Evolutionary conservation across 2,797 vertebrate species (phyloP).

Genomic region (Oophaga sylvatica): DNA sequence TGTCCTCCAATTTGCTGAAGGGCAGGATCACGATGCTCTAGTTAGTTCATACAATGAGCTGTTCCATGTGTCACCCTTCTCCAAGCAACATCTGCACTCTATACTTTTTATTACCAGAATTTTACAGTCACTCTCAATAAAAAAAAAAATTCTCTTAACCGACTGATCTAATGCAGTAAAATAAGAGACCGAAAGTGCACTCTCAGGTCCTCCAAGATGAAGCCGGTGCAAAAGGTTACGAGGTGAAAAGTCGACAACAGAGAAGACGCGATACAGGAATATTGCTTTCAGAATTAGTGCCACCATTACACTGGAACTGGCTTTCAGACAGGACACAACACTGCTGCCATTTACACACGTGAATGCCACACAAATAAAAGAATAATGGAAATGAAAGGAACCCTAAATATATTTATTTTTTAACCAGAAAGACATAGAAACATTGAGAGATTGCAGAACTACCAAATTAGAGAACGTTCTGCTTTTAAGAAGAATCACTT

Average conservation of each 20-base stretch:
- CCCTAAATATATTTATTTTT: not conserved
- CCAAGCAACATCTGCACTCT: slow-evolving; percentile 23
- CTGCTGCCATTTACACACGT: not conserved
- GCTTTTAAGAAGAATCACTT: too few species aligned
- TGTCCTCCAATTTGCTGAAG: not conserved
- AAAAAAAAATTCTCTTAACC: not conserved
- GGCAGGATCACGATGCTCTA: not conserved
- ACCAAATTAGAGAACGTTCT: too few species aligned
- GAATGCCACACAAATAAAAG: not conserved
- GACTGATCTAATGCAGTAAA: slow-evolving; percentile 4
- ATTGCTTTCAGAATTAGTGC: not conserved
- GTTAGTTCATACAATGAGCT: not conserved
- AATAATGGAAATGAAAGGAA: not conserved
- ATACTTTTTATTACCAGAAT: slow-evolving; percentile 32
- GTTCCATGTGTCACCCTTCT: slow-evolving; percentile 8
- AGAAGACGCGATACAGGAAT: not conserved
- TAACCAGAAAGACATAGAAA: not conserved
- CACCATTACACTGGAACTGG: not conserved
- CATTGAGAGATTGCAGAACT: not conserved
- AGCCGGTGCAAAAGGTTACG: not conserved
- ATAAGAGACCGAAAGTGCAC: not conserved
- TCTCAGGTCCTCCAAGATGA: not conserved
- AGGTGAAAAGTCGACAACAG: not conserved
- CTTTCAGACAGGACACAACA: not conserved
- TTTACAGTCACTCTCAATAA: slow-evolving; percentile 22